Evolutionary conservation across 2,797 vertebrate genomes (phyloP).

Genomic region (Phalanger gymnotis): DNA sequence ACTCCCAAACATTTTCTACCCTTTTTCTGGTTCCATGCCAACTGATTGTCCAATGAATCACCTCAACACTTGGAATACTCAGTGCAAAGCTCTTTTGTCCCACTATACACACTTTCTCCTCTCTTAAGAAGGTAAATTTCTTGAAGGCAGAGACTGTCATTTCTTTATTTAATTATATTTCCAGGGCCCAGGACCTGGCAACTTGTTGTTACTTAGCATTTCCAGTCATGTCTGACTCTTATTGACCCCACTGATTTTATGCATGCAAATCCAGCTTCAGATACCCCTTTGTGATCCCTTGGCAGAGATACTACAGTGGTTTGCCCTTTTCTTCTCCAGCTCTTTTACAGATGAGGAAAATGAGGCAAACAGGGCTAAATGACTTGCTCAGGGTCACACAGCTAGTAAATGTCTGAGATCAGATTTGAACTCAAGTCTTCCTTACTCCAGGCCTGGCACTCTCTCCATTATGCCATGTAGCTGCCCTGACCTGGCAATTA

Average conservation of each 20-base stretch:
- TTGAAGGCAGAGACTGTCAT: background rate
- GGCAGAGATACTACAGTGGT: background rate
- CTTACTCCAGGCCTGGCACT: background rate
- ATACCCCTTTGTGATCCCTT: background rate
- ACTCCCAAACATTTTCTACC: background rate
- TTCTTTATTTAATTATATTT: background rate
- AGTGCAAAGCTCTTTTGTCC: background rate
- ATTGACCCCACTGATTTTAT: too few relatives aligned
- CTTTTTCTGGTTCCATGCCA: background rate
- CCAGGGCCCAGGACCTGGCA: background rate
- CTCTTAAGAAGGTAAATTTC: background rate
- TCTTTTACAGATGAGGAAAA: background rate
- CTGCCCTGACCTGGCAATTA: background rate
- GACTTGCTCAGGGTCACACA: background rate
- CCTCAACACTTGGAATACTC: background rate
- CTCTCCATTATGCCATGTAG: background rate
- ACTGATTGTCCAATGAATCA: background rate
- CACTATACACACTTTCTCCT: background rate
- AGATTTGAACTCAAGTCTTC: background rate
- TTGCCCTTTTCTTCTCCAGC: background rate
- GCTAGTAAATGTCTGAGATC: background rate
- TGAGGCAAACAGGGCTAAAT: background rate
- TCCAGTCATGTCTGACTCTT: background rate
- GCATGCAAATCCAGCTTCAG: too few relatives aligned
- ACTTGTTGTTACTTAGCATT: background rate